Evolutionary conservation across 2,113 vertebrate genomes (phyloP).

Genomic region (Microtus oregoni): DNA sequence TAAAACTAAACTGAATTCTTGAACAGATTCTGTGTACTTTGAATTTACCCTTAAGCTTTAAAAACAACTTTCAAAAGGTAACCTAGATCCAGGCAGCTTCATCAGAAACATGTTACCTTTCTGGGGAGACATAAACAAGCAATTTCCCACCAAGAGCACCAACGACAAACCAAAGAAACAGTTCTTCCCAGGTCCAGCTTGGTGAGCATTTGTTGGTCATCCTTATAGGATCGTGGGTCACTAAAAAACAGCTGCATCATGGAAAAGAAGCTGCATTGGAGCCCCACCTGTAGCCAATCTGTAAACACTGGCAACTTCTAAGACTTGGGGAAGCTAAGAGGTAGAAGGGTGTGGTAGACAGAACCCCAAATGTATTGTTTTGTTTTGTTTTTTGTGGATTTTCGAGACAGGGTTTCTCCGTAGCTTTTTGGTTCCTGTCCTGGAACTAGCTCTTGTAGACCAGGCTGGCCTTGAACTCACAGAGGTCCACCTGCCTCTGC

Average conservation of each 20-base stretch:
- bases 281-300: too few species aligned
- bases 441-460: too few species aligned
- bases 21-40: neutral
- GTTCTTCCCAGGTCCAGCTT: neutral
- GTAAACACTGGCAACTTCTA: neutral
- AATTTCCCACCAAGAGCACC: neutral
- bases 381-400: too few species aligned
- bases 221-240: neutral
- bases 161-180: too few species aligned
- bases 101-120: neutral
- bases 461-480: too few species aligned
- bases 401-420: too few species aligned
- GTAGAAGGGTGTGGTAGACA: neutral
- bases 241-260: neutral
- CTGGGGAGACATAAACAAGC: neutral
- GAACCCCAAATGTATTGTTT: neutral
- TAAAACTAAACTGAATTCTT: conserved; percentile 26
- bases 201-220: neutral
- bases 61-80: neutral
- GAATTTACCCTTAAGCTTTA: neutral
- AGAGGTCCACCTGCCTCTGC: too few species aligned
- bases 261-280: neutral
- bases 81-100: neutral
- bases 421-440: too few species aligned
- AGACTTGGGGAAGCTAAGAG: neutral